phyloP scores from a whole-genome alignment of 2,113 vertebrate genomes.

The Hippocampus barbouri region DNA sequence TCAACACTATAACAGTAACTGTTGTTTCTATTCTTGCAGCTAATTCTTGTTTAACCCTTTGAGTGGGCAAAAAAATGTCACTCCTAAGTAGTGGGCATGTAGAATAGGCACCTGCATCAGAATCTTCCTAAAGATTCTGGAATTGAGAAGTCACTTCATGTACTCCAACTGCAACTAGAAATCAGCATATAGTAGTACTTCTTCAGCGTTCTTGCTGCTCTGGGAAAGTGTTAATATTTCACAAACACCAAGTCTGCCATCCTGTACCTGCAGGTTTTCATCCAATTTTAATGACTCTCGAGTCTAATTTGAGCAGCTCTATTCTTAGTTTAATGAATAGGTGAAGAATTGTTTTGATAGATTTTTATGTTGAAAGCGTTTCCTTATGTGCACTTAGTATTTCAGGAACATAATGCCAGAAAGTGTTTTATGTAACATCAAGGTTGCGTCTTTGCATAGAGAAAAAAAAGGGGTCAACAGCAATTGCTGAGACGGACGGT shows the following conservation, averaged over 20 bases:
- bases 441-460: constrained; percentile 48
- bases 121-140: not conserved
- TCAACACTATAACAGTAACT: constrained; percentile 13
- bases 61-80: not conserved
- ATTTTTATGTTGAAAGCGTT: constrained; percentile 49
- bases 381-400: constrained; percentile 56
- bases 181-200: constrained; percentile 5
- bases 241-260: constrained; percentile 5
- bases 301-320: constrained; percentile 35
- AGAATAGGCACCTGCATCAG: not conserved
- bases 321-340: constrained; percentile 55
- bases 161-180: not conserved
- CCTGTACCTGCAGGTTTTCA: constrained; percentile 23
- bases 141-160: not conserved
- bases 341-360: constrained; percentile 60
- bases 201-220: constrained; percentile 17
- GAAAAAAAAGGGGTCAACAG: constrained; percentile 17
- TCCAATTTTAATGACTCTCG: constrained; percentile 35
- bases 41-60: constrained; percentile 1
- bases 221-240: constrained; percentile 50
- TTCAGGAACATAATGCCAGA: constrained; percentile 55
- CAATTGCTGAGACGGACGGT: constrained; percentile 41
- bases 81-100: not conserved
- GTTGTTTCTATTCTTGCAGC: constrained; percentile 11
- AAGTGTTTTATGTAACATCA: constrained; percentile 45